Evolutionary conservation across 2,888 invertebrate species (phyloP).

Genomic region (Ennomos erosarius): DNA sequence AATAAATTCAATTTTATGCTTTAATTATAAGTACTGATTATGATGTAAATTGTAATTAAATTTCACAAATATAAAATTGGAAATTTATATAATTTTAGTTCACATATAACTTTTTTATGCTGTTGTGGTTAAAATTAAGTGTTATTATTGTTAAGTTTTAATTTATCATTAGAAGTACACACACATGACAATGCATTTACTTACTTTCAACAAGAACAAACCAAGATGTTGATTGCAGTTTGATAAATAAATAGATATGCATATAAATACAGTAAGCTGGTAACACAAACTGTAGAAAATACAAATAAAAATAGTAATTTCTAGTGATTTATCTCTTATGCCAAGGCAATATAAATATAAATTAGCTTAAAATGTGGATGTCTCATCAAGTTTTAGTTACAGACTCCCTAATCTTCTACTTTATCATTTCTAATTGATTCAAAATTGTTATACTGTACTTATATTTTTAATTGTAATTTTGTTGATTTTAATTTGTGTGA

Average conservation of each 20-base stretch:
- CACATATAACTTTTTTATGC: slow-evolving; percentile 6
- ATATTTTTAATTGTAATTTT: slow-evolving; percentile 49
- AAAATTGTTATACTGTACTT: background rate
- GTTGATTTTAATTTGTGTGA: slow-evolving; percentile 55
- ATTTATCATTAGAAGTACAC: slow-evolving; percentile 11
- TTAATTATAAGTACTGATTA: slow-evolving; percentile 10
- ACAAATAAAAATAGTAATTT: too few species aligned
- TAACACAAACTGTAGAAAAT: too few species aligned
- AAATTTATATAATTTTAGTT: slow-evolving; percentile 17
- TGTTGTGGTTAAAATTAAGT: slow-evolving; percentile 14
- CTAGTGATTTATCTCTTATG: too few species aligned
- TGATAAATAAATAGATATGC: too few species aligned
- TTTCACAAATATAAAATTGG: slow-evolving; percentile 3
- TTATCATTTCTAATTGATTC: background rate
- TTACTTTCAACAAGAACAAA: background rate
- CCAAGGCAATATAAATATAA: too few species aligned
- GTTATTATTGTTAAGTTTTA: slow-evolving; percentile 2
- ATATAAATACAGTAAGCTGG: too few species aligned
- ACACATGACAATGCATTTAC: slow-evolving; percentile 10
- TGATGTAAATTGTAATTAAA: slow-evolving; percentile 7
- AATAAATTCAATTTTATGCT: slow-evolving; percentile 12
- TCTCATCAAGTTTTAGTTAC: too few species aligned
- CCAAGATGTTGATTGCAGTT: too few species aligned
- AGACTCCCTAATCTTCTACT: background rate
- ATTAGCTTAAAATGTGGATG: too few species aligned